Conservation (phyloP, 2,113 vertebrate genomes). For the Campylomormyrus tamandua region DNA sequence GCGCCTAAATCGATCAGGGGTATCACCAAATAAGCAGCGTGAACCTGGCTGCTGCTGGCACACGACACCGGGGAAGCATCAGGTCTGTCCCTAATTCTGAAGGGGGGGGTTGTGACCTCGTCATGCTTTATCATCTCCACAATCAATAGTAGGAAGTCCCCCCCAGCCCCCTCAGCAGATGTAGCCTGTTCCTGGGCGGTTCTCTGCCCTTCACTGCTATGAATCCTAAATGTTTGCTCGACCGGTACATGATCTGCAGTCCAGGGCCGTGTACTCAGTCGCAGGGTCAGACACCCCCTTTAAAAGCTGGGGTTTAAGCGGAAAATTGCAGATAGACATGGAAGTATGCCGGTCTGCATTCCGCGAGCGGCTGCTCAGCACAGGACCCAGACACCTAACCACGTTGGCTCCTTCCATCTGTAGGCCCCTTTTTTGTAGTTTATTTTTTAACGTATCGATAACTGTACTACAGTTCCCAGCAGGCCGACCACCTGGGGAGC, state of each 20-base stretch:
- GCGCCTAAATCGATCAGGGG: background rate
- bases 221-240: background rate
- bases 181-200: background rate
- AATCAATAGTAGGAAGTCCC: background rate
- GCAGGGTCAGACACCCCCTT: background rate
- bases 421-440: background rate
- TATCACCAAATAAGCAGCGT: background rate
- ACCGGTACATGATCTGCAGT: background rate
- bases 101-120: background rate
- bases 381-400: background rate
- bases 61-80: background rate
- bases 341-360: background rate
- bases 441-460: background rate
- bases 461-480: slow-evolving; percentile 17
- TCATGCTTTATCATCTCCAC: background rate
- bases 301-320: background rate
- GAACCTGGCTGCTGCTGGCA: background rate
- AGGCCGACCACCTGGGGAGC: background rate
- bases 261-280: background rate
- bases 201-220: background rate
- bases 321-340: background rate
- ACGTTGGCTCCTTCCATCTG: background rate
- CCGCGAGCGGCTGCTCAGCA: background rate
- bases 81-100: background rate
- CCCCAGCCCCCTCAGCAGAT: slow-evolving; percentile 1